These are phyloP conservation scores for Parotocinclus haroldoi DNA, from an alignment of 2,797 vertebrate species.

Conservation along the genomic window DNA sequence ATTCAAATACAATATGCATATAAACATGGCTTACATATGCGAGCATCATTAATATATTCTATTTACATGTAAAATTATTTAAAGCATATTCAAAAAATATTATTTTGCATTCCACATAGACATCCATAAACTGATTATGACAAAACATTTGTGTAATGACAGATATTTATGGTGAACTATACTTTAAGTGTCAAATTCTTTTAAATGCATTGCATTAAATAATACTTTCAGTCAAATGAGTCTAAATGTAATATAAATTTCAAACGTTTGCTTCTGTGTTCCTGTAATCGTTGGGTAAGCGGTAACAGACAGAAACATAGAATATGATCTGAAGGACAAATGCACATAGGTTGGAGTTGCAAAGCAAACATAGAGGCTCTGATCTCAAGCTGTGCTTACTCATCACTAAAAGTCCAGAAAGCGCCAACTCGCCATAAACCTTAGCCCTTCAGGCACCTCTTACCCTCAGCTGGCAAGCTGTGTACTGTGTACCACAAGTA, in stretches of 20 bases:
- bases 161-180: conserved; percentile 5
- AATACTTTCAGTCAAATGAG: background rate
- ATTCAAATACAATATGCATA: conserved; percentile 61
- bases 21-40: conserved; percentile 62
- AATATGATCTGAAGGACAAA: too few species aligned
- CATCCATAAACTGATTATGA: conserved; percentile 48
- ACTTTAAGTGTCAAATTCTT: background rate
- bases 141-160: conserved; percentile 44
- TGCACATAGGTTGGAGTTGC: too few species aligned
- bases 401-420: background rate
- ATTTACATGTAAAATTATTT: conserved; percentile 62
- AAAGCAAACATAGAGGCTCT: too few species aligned
- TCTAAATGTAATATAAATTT: conserved; percentile 3
- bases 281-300: conserved; percentile 2
- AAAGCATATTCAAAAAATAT: conserved; percentile 61
- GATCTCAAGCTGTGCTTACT: conserved; percentile 4
- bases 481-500: background rate
- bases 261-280: conserved; percentile 10
- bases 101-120: conserved; percentile 63
- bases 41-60: conserved; percentile 60
- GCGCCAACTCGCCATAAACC: background rate
- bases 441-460: background rate
- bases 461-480: background rate
- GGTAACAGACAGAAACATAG: background rate
- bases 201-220: conserved; percentile 1